Evolutionary conservation across 92 coral and sea anemone species (phyloP), one percentile per base, ranked within the genome.

Genomic region (Paragorgia papillata): DNA sequence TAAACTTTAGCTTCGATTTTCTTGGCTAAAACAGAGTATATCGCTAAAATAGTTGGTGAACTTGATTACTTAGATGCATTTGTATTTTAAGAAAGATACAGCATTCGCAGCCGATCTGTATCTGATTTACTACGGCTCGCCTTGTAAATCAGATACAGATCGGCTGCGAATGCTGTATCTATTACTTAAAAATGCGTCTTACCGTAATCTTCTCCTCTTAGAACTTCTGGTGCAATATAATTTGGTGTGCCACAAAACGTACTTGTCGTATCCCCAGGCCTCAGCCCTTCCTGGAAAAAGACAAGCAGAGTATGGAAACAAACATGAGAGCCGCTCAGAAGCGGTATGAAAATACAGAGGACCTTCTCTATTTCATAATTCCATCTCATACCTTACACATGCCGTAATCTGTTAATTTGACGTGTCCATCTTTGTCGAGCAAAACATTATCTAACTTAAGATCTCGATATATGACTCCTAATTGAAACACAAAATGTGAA

Each of bases 221-320:
- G 87, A 46, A 95, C 92, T 73, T 95, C 99, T 12, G 99, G 99
- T 37, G 99, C 99, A 40, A 95, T 95, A 75, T 95, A 95, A 88
- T 95, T 95, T 58, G 99, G 99, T 74, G 99, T 95, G 62, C 99
- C 99, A 81, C 99, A 95, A 69, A 95, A 95, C 5, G 99, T 95
- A 60, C 99, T 95, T 18, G 99, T 95, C 57, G 84, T 85, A 58
- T 95, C 99, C 9, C 99, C 99, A 14, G 99, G 99, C 17, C 99
- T 87, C 22, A 95, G 84, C 1, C 99, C 99, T 73, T 95, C 99
- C 99, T 95, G 22, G n/a, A 20, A 60, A 2, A 59, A 29, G 0
- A 82, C 17, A n/a, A 29, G 44, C 60, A 33, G n/a, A 43, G 63
- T 0, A 22, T 21, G n/a, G 33, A 14, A 40, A 15, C 54, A 15